Base-by-base conservation (phyloP, 2,113 vertebrate genomes). In the Alectura lathami region DNA sequence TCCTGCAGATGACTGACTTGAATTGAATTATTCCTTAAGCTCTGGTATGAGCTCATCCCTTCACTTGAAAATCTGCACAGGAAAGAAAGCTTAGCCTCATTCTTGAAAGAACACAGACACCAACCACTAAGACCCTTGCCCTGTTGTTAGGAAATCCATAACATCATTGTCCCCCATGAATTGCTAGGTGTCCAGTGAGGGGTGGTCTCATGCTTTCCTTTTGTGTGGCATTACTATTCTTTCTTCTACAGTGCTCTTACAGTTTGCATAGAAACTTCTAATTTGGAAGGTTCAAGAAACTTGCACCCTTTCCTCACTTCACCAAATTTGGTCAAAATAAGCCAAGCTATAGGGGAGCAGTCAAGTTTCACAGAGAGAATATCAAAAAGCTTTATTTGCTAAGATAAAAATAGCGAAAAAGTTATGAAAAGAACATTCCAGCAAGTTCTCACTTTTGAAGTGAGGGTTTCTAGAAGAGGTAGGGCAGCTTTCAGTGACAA, bases 11-110 rank as follows among this genome's bases (percentile, higher is more conserved):
- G 66, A 93, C 91, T 87, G 89, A 91, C 82, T 91, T 82, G 30
- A 89, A 89, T 4, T 66, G 67, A 88, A 85, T 96, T 91, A 86
- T 69, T 94, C 54, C 88, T 94, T 83, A 64, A 88, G 22, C 78
- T 93, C 88, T 83, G 57, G 47, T 47, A 36, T 85, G 60, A 94
- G 53, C 53, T 91, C 63, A 93, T 83, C 63, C 63, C 45, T 91
- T 93, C 68, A 53, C 29, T 26, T 84, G 38, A 84, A 91, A 86
- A 78, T 59, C 64, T 60, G 69, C 75, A 66, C 36, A 62, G 50
- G 27, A 81, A 15, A 59, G 10, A 68, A 85, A 76, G 36, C 56
- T 82, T 62, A 83, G 45, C 24, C 13, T 66, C 4, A 1, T 60
- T 93, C 53, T 60, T 79, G 29, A 38, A 72, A 66, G 67, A 70